Base-by-base conservation (phyloP, 2,888 invertebrate genomes). In the Augiades crinisus region DNA sequence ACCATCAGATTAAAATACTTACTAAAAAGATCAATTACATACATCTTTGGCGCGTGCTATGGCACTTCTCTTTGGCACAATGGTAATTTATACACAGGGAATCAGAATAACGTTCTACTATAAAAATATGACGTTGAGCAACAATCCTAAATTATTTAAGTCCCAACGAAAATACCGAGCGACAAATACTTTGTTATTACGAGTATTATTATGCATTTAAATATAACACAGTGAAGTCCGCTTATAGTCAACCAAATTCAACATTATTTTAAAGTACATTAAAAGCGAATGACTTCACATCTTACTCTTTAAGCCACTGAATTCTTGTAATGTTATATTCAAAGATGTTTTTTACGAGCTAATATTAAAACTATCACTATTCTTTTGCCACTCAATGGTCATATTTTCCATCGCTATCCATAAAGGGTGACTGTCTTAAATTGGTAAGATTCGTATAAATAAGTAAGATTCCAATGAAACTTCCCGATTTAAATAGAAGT, bases 41-140 rank as follows among this genome's bases (percentile, higher is more conserved):
- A 30, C 53, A 59, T 56, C 54, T 62, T 62, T 81, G 79, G 81
- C 75, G 71, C 70, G 63, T 66, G 33, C 47, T 55, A 61, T 64
- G 64, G 65, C 66, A 65, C 69, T 59, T 57, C 49, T 65, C 64
- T 70, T 72, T 76, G 67, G 68, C 69, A 65, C 66, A 70, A 78
- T 82, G 81, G 80, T 56, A 66, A 61, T 67, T 67, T 69, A 68
- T 71, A 69, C 58, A 55, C 45, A 53, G 61, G 37, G 57, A 67
- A 68, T 70, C 58, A 64, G 67, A 70, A 67, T 64, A 64, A 72
- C 63, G 63, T 65, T 65, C 68, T 73, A 75, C 58, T 55, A 59
- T 77, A 75, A 76, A 75, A 74, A 69, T 74, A 74, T 73, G 72
- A 70, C 64, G 68, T 86, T 84, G 86, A 86, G 85, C 86, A 84